Conservation (phyloP, 2,113 vertebrate genomes). For the Sorex araneus region DNA sequence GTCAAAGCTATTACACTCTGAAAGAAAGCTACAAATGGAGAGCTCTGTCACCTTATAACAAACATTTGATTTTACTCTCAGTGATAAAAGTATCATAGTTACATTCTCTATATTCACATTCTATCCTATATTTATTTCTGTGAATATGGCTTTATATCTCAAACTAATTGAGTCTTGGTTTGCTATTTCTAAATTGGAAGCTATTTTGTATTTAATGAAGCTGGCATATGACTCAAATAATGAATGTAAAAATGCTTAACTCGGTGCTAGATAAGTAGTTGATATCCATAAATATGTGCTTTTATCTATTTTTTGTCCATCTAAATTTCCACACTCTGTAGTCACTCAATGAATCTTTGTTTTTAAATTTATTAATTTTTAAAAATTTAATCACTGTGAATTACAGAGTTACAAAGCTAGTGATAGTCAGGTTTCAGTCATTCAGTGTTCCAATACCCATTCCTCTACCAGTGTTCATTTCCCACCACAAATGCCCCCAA, state of each 20-base stretch:
- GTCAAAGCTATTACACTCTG: background rate
- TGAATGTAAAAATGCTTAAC: background rate
- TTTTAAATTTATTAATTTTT: background rate
- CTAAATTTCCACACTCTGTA: no score
- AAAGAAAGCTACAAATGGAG: constrained; percentile 28
- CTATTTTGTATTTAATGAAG: constrained; percentile 19
- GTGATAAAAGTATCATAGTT: background rate
- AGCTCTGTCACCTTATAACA: background rate
- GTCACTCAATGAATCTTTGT: background rate
- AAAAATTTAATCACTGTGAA: no score
- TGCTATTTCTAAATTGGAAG: constrained; percentile 29
- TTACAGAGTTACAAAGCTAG: no score
- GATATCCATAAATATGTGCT: background rate
- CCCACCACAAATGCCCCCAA: no score
- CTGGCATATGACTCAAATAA: background rate
- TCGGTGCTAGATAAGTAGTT: background rate
- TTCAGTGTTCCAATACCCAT: no score
- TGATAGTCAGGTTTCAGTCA: no score
- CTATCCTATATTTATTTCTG: background rate
- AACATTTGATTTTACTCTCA: background rate
- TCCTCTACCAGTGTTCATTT: no score
- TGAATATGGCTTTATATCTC: background rate
- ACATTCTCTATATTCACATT: background rate
- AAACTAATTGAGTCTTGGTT: background rate
- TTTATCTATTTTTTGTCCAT: background rate